phyloP scores from a whole-genome alignment of 2,797 vertebrate species.

The Phataginus tetradactyla region DNA sequence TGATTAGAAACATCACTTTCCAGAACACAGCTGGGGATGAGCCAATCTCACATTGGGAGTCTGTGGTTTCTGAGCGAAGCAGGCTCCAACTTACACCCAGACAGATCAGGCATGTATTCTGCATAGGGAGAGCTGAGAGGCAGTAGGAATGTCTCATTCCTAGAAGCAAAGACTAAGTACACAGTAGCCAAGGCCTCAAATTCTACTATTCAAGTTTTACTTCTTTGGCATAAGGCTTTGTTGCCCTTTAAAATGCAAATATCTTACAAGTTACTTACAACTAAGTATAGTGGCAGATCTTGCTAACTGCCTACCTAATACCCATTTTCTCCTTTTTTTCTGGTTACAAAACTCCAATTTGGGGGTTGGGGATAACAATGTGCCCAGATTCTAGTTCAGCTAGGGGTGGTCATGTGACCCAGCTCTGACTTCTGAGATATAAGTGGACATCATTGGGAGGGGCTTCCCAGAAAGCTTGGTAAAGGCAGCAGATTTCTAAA shows the following conservation, averaged over 20 bases:
- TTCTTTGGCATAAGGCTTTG: slow-evolving; percentile 40
- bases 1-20: slow-evolving; percentile 4
- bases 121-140: neutral
- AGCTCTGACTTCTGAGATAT: neutral
- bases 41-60: neutral
- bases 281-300: neutral
- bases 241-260: slow-evolving; percentile 30
- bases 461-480: neutral
- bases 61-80: slow-evolving; percentile 44
- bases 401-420: neutral
- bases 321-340: neutral
- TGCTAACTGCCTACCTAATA: slow-evolving; percentile 15
- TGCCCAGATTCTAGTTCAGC: slow-evolving; percentile 33
- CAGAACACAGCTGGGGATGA: neutral
- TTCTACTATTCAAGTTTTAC: slow-evolving; percentile 27
- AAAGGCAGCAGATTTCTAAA: neutral
- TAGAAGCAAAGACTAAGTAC: slow-evolving; percentile 30
- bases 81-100: neutral
- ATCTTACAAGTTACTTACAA: neutral
- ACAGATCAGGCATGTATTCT: slow-evolving; percentile 14
- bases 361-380: neutral
- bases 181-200: slow-evolving; percentile 27
- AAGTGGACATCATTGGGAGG: neutral
- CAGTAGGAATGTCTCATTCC: slow-evolving; percentile 12
- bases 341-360: slow-evolving; percentile 21